Conservation (phyloP, 2,113 vertebrate genomes). For the Notechis scutatus region DNA sequence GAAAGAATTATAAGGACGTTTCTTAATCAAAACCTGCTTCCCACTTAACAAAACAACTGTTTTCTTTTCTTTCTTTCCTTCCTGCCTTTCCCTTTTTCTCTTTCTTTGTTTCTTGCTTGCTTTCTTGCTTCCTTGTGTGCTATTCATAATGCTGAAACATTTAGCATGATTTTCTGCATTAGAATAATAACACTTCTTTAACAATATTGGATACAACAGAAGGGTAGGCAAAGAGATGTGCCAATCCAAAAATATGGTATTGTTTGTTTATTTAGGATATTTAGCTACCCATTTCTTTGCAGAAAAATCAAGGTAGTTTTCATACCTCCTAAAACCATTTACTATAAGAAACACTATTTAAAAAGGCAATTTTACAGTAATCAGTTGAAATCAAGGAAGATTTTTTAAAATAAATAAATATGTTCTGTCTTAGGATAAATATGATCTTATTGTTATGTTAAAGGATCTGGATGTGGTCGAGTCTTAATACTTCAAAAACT, state of each 20-base stretch:
- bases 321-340: neutral
- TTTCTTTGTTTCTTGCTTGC: neutral
- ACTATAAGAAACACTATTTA: neutral
- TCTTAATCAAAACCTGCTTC: neutral
- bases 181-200: neutral
- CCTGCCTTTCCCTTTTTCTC: neutral
- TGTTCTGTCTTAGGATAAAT: neutral
- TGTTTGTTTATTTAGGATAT: neutral
- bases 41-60: neutral
- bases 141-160: neutral
- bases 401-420: neutral
- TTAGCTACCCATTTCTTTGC: neutral
- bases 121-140: neutral
- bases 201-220: neutral
- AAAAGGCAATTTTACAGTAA: neutral
- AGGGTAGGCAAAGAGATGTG: conserved; percentile 25
- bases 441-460: neutral
- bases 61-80: neutral
- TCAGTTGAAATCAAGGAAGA: neutral
- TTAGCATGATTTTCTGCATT: neutral
- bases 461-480: neutral
- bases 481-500: neutral
- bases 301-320: neutral
- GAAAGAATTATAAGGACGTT: neutral
- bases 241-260: neutral